Percentiles rank a stretch among this genome's conserved stretches.
Evolutionary conservation across 2,797 vertebrate genomes (phyloP).

Genomic region (Todus mexicanus): DNA sequence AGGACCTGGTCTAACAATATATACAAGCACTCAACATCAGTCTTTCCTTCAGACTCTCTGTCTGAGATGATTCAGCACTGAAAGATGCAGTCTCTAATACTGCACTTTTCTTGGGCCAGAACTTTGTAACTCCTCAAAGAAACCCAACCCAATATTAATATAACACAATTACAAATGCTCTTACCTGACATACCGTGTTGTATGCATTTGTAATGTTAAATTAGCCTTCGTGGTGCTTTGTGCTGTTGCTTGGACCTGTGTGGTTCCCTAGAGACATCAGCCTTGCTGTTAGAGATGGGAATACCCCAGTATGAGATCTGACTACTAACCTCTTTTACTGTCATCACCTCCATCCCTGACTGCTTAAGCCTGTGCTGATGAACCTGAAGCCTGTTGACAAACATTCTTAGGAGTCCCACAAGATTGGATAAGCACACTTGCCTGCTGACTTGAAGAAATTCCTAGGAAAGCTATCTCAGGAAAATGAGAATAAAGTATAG

Average conservation of each 20-base stretch:
- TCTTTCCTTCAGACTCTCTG: background rate
- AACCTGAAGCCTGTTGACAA: background rate
- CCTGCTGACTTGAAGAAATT: background rate
- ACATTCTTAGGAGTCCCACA: background rate
- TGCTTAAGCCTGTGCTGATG: background rate
- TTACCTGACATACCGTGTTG: background rate
- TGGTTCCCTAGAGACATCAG: background rate
- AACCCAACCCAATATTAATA: background rate
- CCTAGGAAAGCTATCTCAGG: background rate
- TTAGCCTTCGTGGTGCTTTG: background rate
- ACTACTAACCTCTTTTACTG: background rate
- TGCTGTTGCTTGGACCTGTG: background rate
- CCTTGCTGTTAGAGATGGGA: background rate
- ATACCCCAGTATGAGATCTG: background rate
- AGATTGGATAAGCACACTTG: background rate
- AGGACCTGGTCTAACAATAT: background rate
- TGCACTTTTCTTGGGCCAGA: conserved; percentile 8
- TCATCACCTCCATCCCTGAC: too few relatives aligned
- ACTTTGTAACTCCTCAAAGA: background rate
- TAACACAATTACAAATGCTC: background rate
- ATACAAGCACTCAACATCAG: background rate
- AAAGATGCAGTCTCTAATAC: background rate
- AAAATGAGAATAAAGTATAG: background rate
- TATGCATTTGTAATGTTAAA: background rate
- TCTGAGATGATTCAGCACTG: conserved; percentile 22